A percentile compares a stretch with the other conserved stretches of the same genome.
Evolutionary conservation across 2,797 vertebrate species (phyloP).

Genomic region (Avahi laniger): DNA sequence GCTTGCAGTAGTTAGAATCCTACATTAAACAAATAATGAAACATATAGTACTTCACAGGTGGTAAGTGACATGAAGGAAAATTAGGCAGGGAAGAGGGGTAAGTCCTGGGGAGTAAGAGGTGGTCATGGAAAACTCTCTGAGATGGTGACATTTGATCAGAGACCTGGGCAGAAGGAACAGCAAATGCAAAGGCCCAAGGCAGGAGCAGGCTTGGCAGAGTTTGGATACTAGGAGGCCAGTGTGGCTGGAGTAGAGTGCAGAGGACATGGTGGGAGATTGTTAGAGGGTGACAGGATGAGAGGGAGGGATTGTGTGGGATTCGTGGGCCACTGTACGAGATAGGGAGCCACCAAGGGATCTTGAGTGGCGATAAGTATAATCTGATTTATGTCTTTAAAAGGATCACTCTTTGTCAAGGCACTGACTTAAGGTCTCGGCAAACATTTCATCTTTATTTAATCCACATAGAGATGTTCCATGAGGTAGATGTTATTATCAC

Average conservation of each 20-base stretch:
- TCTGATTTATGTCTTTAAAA: background rate
- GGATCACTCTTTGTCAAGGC: background rate
- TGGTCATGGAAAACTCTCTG: background rate
- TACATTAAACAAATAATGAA: background rate
- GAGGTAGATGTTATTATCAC: background rate
- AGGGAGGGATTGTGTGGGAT: background rate
- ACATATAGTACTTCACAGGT: background rate
- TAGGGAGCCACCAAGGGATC: background rate
- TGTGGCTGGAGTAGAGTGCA: background rate
- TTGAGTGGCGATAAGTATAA: background rate
- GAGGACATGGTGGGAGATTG: background rate
- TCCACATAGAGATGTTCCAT: background rate
- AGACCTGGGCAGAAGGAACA: background rate
- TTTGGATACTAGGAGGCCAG: background rate
- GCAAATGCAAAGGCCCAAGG: background rate
- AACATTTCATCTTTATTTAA: background rate
- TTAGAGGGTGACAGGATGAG: background rate
- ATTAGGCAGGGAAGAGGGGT: background rate
- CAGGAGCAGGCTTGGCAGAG: background rate
- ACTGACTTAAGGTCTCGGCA: background rate
- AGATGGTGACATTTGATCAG: conserved; percentile 10
- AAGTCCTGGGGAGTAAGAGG: background rate
- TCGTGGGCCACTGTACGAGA: background rate
- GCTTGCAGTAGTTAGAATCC: background rate
- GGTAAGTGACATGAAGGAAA: background rate